Conservation (phyloP, 2,888 invertebrate genomes). For the Drosophila anomalata region DNA sequence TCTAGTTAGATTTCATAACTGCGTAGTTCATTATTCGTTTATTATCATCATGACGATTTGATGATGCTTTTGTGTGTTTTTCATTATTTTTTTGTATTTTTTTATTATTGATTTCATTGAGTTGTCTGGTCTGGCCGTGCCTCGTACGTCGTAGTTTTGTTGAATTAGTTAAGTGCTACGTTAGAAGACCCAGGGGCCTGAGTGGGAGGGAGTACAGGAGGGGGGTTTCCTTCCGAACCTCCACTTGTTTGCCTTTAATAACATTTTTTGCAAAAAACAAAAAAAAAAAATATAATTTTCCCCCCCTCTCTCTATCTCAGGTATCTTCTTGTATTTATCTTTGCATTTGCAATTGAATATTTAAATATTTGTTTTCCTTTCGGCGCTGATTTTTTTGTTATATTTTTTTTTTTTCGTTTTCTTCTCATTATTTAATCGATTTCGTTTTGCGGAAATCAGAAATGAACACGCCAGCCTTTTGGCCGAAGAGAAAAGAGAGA, state of each 20-base stretch:
- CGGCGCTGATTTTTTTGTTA: constrained; percentile 38
- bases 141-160: constrained; percentile 68
- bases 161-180: constrained; percentile 76
- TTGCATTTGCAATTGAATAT: constrained; percentile 39
- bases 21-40: constrained; percentile 57
- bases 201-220: neutral
- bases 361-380: constrained; percentile 61
- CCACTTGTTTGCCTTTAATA: constrained; percentile 29
- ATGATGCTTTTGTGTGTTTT: constrained; percentile 66
- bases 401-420: constrained; percentile 31
- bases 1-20: constrained; percentile 58
- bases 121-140: constrained; percentile 29
- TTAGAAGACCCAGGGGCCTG: constrained; percentile 49
- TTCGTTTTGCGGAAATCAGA: constrained; percentile 74
- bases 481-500: constrained; percentile 20
- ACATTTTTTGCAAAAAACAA: constrained; percentile 20
- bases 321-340: constrained; percentile 17
- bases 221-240: constrained; percentile 32
- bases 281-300: constrained; percentile 10
- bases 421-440: constrained; percentile 69
- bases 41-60: constrained; percentile 39
- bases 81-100: constrained; percentile 37
- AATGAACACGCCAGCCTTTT: constrained; percentile 18
- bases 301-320: constrained; percentile 3
- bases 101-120: constrained; percentile 63